A percentile compares a stretch with the other conserved stretches of the same genome.
phyloP scores from a whole-genome alignment of 2,113 vertebrate species.

The Pteropus alecto region DNA sequence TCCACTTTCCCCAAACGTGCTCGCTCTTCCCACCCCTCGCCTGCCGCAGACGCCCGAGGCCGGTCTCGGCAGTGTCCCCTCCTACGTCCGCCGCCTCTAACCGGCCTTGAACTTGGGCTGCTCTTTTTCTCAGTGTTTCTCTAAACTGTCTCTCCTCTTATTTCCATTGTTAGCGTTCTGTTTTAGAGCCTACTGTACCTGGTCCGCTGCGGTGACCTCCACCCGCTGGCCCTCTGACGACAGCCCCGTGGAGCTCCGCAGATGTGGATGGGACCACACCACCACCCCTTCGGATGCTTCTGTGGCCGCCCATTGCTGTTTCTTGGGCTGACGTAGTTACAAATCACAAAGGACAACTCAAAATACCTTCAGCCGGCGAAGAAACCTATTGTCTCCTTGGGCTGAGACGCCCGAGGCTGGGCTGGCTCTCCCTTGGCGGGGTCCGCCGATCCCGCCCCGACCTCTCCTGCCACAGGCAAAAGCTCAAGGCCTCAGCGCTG shows the following conservation, averaged over 20 bases:
- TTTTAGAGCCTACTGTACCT: no score
- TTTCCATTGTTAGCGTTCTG: rapidly evolving
- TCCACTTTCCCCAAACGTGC: background rate
- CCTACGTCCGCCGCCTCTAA: rapidly evolving
- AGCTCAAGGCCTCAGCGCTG: rapidly evolving
- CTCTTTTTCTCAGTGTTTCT: background rate
- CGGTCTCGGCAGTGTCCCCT: rapidly evolving
- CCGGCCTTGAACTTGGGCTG: background rate
- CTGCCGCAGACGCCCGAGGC: rapidly evolving
- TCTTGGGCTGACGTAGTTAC: background rate
- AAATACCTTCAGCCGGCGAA: no score
- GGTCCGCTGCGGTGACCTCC: rapidly evolving
- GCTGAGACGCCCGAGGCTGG: rapidly evolving
- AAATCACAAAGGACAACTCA: background rate
- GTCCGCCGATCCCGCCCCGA: rapidly evolving
- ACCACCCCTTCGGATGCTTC: no score
- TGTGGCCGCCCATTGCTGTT: no score
- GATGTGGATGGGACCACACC: background rate
- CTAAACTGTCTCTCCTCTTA: background rate
- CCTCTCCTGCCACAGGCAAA: background rate
- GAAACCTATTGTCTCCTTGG: background rate
- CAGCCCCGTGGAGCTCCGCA: background rate
- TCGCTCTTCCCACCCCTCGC: no score
- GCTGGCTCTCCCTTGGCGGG: background rate
- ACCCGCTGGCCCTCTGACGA: rapidly evolving